A percentile compares a stretch with the other conserved stretches of the same genome.
phyloP scores from a whole-genome alignment of 2,888 invertebrate species.

The Eupsilia transversa region DNA sequence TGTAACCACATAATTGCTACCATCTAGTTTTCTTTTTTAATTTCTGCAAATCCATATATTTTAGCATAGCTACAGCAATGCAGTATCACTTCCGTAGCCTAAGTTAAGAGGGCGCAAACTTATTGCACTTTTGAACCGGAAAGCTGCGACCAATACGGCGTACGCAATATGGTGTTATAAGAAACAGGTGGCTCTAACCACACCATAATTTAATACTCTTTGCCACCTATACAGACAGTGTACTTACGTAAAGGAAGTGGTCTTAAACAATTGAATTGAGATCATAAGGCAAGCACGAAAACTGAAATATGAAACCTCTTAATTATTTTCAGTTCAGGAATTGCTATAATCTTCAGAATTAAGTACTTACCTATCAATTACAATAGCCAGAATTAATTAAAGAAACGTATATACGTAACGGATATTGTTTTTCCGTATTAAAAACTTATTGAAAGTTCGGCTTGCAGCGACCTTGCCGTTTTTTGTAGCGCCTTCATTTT shows the following conservation, averaged over 20 bases:
- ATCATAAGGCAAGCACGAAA: neutral
- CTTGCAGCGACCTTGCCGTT: constrained; percentile 69
- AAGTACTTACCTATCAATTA: constrained; percentile 6
- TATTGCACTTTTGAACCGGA: neutral
- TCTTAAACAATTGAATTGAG: neutral
- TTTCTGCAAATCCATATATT: neutral
- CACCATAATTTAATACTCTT: neutral
- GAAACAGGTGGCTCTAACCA: constrained; percentile 8
- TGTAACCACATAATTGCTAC: neutral
- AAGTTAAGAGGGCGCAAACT: neutral
- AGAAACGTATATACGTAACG: constrained; percentile 60
- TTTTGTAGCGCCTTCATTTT: constrained; percentile 48
- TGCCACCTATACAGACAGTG: neutral
- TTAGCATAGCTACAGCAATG: neutral
- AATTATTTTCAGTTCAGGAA: constrained; percentile 1
- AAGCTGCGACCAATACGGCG: neutral
- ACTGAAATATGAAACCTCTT: neutral
- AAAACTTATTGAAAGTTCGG: constrained; percentile 67
- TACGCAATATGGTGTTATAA: constrained; percentile 20
- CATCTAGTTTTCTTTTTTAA: neutral
- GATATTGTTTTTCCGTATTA: constrained; percentile 70
- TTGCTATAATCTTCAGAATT: constrained; percentile 6
- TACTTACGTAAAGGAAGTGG: neutral
- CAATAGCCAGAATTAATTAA: constrained; percentile 47
- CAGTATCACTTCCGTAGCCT: neutral